Conservation (phyloP, 2,888 invertebrate species). For the Cryptocephalus primarius region DNA sequence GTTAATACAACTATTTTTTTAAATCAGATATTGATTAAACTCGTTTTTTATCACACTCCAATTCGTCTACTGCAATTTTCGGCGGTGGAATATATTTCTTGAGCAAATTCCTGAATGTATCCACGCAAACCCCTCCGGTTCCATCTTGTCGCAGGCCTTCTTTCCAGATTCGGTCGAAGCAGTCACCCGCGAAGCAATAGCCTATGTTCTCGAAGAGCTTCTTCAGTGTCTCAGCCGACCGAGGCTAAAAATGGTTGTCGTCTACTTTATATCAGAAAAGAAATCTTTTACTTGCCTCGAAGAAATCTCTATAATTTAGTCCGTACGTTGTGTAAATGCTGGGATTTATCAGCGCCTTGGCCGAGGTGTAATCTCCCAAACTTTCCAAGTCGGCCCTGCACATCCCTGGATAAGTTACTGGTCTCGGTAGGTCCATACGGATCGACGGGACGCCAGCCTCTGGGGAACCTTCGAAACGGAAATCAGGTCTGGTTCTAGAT, state of each 20-base stretch:
- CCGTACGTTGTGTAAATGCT: slow-evolving; percentile 36
- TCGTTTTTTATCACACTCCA: slow-evolving; percentile 9
- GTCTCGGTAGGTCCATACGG: slow-evolving; percentile 22
- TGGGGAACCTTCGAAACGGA: slow-evolving; percentile 16
- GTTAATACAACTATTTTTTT: neutral
- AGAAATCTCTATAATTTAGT: slow-evolving; percentile 35
- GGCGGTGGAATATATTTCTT: slow-evolving; percentile 19
- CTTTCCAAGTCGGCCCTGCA: slow-evolving; percentile 26
- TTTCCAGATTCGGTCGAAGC: slow-evolving; percentile 42
- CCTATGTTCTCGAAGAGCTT: slow-evolving; percentile 44
- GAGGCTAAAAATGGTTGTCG: slow-evolving; percentile 22
- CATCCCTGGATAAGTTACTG: slow-evolving; percentile 20
- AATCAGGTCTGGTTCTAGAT: too few relatives aligned
- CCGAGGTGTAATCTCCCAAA: slow-evolving; percentile 29
- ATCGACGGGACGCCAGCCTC: slow-evolving; percentile 27
- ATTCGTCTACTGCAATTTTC: slow-evolving; percentile 18
- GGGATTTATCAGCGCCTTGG: slow-evolving; percentile 34
- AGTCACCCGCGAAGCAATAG: slow-evolving; percentile 39
- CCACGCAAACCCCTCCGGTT: slow-evolving; percentile 43
- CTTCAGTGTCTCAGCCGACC: slow-evolving; percentile 29
- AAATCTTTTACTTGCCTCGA: slow-evolving; percentile 22
- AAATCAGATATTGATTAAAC: neutral
- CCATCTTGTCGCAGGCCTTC: slow-evolving; percentile 41
- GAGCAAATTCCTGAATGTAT: slow-evolving; percentile 39
- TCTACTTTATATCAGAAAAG: neutral